Base-by-base conservation (phyloP, 2,797 vertebrate species). In the Acanthurus tractus region DNA sequence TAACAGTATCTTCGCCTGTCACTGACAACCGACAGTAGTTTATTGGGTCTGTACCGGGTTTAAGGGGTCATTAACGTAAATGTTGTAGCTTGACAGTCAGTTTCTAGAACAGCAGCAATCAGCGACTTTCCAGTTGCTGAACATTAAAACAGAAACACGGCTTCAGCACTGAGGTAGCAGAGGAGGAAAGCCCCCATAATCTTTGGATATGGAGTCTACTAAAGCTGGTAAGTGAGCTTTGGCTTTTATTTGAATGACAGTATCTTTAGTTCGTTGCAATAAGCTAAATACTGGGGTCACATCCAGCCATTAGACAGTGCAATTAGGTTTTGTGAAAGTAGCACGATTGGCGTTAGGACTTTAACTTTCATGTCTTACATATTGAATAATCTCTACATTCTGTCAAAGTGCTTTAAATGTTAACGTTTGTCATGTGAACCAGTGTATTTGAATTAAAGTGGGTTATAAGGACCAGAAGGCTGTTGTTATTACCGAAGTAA, bases 151-250 rank as follows among this genome's bases (percentile, higher is more conserved):
- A 75, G 74, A 83, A 90, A 93, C 8, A 94, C 94, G 91, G 93
- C 87, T 88, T 67, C 81, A 45, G 85, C 65, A 83, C 63, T 20
- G 53, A 93, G 91, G 89, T 92, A 85, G 86, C 89, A 83, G 46
- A 84, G 86, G 85, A 89, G 84, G 83, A 89, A 70, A 64, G 14
- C 23, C 84, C 85, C 66, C 78, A 70, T 75, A 78, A 75, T 34
- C 67, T 40, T 20, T 68, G 77, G 85, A 93, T 14, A 96, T 95
- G 95, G 94, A 95, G 75, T 87, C 92, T 3, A 89, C 87, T 70
- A 94, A 94, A 86, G 94, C 93, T 71, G 94, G 95, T 96, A 61
- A 93, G 94, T 90, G 40, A 2, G 2, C 4, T 46, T 69, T 40
- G 46, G 40, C 23, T 14, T 4, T 0, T 0, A 2, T 14, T 61